Base-by-base conservation (phyloP, 2,797 vertebrate species). In the Crocodylus rhombifer region DNA sequence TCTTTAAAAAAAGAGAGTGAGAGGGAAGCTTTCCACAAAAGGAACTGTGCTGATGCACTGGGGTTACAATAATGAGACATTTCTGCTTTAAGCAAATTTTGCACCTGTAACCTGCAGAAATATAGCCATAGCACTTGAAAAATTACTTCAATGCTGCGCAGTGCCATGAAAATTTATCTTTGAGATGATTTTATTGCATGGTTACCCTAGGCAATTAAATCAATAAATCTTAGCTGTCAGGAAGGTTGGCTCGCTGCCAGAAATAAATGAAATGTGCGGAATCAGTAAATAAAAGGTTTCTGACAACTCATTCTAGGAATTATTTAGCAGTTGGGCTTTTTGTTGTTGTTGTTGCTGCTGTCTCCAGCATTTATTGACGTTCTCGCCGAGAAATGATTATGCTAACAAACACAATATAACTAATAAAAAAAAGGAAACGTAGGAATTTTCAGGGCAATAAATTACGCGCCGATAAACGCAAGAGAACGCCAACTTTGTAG, bases 201-300 rank as follows among this genome's bases (percentile, higher is more conserved):
- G 98, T 99, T 99, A 99, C 98, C 98, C 98, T 98, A 98, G 98
- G 98, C 99, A 99, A 99, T 99, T 99, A 99, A 99, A 99, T 98
- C 98, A 99, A 99, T 99, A 99, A 99, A 99, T 99, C 98, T 99
- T 98, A 98, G 97, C 98, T 99, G 98, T 99, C 98, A 98, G 98
- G 94, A 95, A 97, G 94, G 97, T 97, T 98, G 98, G 98, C 98
- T 94, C 7, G 6, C 57, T 97, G 98, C 98, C 98, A 98, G 96
- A 95, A 97, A 98, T 97, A 98, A 98, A 98, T 98, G 98, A 98
- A 99, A 98, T 98, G 98, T 96, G 4, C 12, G 71, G 98, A 98
- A 98, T 98, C 98, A 97, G 98, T 98, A 98, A 99, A 99, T 98
- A 98, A 98, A 98, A 98, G 97, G 95, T 97, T 98, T 97, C 97